Conservation (phyloP, 2,113 vertebrate genomes). For the Tychaedon coryphoeus region DNA sequence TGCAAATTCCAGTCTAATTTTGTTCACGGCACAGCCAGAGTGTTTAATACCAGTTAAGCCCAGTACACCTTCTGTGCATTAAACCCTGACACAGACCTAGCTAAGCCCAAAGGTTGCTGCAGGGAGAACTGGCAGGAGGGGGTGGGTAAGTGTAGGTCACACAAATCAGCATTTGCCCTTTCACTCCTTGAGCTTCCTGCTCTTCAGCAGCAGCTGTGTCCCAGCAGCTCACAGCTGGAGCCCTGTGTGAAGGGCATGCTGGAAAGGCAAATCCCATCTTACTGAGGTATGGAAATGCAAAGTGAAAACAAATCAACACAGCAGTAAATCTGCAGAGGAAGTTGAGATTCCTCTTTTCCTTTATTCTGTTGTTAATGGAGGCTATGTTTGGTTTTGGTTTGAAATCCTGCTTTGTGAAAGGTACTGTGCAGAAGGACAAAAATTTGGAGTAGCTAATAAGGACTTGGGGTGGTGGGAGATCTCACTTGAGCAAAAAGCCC, state of each 20-base stretch:
- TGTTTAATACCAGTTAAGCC: neutral
- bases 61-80: neutral
- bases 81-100: neutral
- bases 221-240: neutral
- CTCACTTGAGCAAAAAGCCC: neutral
- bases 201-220: neutral
- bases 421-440: neutral
- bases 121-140: neutral
- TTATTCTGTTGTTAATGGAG: neutral
- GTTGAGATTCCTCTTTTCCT: neutral
- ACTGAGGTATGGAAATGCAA: neutral
- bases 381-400: neutral
- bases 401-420: neutral
- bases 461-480: neutral
- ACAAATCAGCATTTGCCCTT: neutral
- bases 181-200: neutral
- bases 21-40: neutral
- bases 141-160: neutral
- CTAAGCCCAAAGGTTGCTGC: neutral
- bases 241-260: neutral
- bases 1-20: neutral
- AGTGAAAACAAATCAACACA: neutral
- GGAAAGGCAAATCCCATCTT: neutral
- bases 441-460: neutral
- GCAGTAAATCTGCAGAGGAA: neutral